These are phyloP conservation scores for Tinamus guttatus DNA, from an alignment of 2,113 vertebrate species.

Conservation along the genomic window DNA sequence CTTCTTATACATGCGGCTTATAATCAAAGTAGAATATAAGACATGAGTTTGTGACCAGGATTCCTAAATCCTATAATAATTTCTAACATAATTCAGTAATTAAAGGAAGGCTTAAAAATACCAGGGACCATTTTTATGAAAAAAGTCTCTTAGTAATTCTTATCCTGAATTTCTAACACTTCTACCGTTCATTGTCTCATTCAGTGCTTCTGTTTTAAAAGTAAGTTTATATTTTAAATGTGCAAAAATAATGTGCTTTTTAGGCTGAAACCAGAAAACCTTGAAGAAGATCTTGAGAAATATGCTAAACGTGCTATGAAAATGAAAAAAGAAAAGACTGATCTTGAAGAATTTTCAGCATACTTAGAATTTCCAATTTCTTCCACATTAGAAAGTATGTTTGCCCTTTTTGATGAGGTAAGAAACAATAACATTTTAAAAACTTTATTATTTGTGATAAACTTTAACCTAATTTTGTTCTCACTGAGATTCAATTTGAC, in stretches of 20 bases:
- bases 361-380: conserved; percentile 87
- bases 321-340: conserved; percentile 77
- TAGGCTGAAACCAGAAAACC: conserved; percentile 88
- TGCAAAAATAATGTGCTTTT: neutral
- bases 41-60: neutral
- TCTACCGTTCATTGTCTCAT: neutral
- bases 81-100: neutral
- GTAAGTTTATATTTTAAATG: neutral
- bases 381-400: conserved; percentile 85
- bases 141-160: neutral
- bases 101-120: neutral
- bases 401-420: conserved; percentile 95
- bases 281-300: conserved; percentile 85
- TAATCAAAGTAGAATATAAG: neutral
- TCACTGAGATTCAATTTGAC: neutral
- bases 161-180: neutral
- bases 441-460: neutral
- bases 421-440: neutral
- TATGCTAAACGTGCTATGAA: conserved; percentile 81
- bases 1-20: neutral
- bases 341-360: conserved; percentile 84
- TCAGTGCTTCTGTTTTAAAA: neutral
- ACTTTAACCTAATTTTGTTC: neutral
- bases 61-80: neutral
- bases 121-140: neutral